Conservation (phyloP, 2,888 invertebrate genomes). For the Andrena dorsata region DNA sequence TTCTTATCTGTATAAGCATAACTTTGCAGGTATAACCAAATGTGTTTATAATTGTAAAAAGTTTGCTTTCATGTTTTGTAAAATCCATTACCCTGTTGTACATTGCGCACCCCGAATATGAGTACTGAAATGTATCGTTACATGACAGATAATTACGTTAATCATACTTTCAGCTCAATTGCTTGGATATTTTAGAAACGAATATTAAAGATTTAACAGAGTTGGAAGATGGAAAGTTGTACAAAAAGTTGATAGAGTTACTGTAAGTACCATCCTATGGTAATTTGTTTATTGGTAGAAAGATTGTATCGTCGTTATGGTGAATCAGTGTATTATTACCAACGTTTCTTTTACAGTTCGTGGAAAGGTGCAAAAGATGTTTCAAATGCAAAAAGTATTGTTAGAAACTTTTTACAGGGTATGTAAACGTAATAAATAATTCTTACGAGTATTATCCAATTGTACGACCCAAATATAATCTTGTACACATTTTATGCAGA, state of each 20-base stretch:
- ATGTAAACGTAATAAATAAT: constrained; percentile 1
- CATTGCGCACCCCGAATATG: not conserved
- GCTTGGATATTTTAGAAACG: constrained; percentile 78
- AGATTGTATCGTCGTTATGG: not conserved
- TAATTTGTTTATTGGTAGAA: constrained; percentile 1
- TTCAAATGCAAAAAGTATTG: constrained; percentile 35
- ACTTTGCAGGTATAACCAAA: not conserved
- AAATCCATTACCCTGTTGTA: not conserved
- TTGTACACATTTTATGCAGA: constrained; percentile 61
- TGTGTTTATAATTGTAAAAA: not conserved
- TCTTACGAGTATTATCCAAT: not conserved
- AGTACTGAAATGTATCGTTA: not conserved
- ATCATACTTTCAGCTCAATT: constrained; percentile 85
- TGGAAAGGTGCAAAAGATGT: constrained; percentile 38
- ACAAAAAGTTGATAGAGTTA: constrained; percentile 74
- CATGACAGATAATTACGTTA: constrained; percentile 6
- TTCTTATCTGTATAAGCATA: not conserved
- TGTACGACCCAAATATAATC: not conserved
- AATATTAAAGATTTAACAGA: constrained; percentile 69
- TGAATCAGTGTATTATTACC: not conserved
- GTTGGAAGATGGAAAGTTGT: constrained; percentile 73
- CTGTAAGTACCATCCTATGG: constrained; percentile 68
- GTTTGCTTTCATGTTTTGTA: not conserved
- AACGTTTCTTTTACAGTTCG: constrained; percentile 37
- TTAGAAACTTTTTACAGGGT: constrained; percentile 60